phyloP scores from a whole-genome alignment of 2,888 invertebrate genomes.

The Mayetiola destructor region DNA sequence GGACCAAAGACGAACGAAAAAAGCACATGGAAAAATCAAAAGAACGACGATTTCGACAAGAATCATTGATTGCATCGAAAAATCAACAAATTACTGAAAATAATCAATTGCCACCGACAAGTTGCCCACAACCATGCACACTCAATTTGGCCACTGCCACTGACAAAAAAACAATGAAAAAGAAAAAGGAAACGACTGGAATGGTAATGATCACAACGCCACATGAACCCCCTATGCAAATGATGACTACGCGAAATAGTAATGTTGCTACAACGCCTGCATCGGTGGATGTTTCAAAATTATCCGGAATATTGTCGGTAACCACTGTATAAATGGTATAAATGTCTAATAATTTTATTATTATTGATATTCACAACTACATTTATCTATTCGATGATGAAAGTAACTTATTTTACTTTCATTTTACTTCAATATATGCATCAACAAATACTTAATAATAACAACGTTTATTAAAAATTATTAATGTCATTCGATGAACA shows the following conservation, averaged over 20 bases:
- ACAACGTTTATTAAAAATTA: no score
- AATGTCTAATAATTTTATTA: no score
- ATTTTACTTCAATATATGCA: no score
- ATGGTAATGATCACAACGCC: constrained; percentile 17
- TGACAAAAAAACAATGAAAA: constrained; percentile 7
- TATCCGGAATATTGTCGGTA: constrained; percentile 43
- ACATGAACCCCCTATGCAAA: not conserved
- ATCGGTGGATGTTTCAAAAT: constrained; percentile 33
- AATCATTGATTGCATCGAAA: constrained; percentile 24
- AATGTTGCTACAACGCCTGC: not conserved
- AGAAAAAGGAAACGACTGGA: constrained; percentile 19
- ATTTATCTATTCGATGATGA: no score
- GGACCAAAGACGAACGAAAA: constrained; percentile 61
- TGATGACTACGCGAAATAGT: not conserved
- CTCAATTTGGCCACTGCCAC: not conserved
- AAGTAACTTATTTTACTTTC: no score
- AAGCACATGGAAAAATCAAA: constrained; percentile 54
- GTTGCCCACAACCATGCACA: constrained; percentile 15
- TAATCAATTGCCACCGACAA: constrained; percentile 16
- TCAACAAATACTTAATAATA: no score
- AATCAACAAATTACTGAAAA: constrained; percentile 24
- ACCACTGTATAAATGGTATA: constrained; percentile 36
- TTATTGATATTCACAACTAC: no score
- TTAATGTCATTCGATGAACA: no score
- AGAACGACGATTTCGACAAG: constrained; percentile 37